These are phyloP conservation scores for Tauraco erythrolophus DNA, from an alignment of 2,113 vertebrate species.

Conservation along the genomic window DNA sequence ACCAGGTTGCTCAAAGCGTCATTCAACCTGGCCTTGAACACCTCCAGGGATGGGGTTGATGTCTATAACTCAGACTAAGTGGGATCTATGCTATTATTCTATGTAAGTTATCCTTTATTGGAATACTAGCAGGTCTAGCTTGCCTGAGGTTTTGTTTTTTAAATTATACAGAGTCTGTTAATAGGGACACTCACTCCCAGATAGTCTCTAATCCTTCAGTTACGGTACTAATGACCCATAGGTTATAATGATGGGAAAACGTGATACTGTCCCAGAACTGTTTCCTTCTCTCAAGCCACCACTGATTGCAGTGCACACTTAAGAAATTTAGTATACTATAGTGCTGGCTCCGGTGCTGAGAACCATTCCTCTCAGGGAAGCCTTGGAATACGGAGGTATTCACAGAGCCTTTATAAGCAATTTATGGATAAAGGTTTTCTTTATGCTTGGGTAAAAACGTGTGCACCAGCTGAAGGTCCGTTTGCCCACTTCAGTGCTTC, in stretches of 20 bases:
- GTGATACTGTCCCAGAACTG: background rate
- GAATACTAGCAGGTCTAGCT: background rate
- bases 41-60: background rate
- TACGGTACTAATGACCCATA: background rate
- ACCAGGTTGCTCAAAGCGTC: no score
- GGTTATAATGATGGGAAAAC: background rate
- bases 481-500: background rate
- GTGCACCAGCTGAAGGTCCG: background rate
- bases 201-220: background rate
- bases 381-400: background rate
- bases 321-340: background rate
- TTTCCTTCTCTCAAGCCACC: background rate
- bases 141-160: background rate
- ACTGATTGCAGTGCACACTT: background rate
- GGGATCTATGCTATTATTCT: background rate
- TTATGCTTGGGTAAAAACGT: background rate
- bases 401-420: background rate
- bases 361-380: background rate
- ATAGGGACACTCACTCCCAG: background rate
- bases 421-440: background rate
- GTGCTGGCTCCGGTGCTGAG: background rate
- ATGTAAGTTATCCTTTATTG: background rate
- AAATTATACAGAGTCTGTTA: background rate
- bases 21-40: no score
- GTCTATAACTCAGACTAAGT: background rate